These are phyloP conservation scores for Hafferia zeledoni DNA, from an alignment of 2,797 vertebrate genomes.

Conservation along the genomic window DNA sequence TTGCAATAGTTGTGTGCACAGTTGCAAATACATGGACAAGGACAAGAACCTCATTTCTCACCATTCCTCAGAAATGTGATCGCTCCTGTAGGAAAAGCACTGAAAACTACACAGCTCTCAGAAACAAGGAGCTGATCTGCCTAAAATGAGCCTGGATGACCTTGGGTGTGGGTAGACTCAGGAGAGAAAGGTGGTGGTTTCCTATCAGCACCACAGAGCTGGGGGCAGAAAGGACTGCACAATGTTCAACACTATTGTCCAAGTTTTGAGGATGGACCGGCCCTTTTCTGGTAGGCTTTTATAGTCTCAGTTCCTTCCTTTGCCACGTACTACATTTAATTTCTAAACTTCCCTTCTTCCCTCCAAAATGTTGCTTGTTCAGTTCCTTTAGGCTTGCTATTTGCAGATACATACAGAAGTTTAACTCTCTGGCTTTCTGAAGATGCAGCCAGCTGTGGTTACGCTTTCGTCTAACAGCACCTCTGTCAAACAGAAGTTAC, in stretches of 20 bases:
- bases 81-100: background rate
- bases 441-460: background rate
- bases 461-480: background rate
- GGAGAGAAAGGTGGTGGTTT: background rate
- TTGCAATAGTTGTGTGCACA: background rate
- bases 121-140: background rate
- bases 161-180: background rate
- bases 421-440: rapidly evolving
- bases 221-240: background rate
- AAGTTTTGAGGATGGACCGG: background rate
- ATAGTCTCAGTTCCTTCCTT: background rate
- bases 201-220: background rate
- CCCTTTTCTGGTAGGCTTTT: background rate
- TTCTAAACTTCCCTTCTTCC: background rate
- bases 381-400: background rate
- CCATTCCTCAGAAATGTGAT: background rate
- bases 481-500: background rate
- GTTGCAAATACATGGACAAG: background rate
- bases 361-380: background rate
- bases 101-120: background rate
- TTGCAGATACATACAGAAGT: rapidly evolving
- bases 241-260: background rate
- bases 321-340: background rate
- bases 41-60: background rate
- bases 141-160: background rate